These are phyloP conservation scores for Cynocephalus volans DNA, from an alignment of 2,113 vertebrate genomes.

Conservation along the genomic window DNA sequence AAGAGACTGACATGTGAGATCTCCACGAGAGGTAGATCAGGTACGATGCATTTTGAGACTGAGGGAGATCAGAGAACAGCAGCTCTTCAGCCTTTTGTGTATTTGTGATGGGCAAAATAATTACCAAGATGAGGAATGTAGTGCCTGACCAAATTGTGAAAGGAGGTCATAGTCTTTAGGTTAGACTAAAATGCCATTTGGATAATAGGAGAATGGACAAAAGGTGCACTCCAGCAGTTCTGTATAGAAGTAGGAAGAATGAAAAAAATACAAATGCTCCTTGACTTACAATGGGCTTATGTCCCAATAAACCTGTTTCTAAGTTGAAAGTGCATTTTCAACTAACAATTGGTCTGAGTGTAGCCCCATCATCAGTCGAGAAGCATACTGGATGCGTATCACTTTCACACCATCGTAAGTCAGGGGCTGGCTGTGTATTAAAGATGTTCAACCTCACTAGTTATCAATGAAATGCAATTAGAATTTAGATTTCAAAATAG, in stretches of 20 bases:
- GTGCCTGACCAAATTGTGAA: not conserved
- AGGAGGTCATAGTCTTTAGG: not conserved
- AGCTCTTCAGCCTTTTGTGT: not conserved
- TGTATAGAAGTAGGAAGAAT: not conserved
- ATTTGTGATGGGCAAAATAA: not conserved
- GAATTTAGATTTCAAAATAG: constrained; percentile 38
- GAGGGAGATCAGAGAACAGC: not conserved
- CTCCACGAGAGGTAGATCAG: constrained; percentile 89
- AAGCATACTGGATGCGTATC: too few species aligned
- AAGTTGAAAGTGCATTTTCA: too few species aligned
- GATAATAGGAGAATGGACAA: not conserved
- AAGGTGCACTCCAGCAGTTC: not conserved
- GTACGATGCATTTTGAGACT: constrained; percentile 75
- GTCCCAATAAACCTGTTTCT: too few species aligned
- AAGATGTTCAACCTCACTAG: not conserved
- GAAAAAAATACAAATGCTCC: not conserved
- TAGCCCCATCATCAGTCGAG: too few species aligned
- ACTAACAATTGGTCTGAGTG: too few species aligned
- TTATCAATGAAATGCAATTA: not conserved
- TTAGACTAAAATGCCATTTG: not conserved
- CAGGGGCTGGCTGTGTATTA: too few species aligned
- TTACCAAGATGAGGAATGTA: not conserved
- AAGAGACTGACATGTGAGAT: constrained; percentile 95
- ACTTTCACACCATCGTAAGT: too few species aligned
- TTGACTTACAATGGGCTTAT: too few species aligned